phyloP scores from a whole-genome alignment of 2,797 vertebrate species.

The Scomberomorus guttatus region DNA sequence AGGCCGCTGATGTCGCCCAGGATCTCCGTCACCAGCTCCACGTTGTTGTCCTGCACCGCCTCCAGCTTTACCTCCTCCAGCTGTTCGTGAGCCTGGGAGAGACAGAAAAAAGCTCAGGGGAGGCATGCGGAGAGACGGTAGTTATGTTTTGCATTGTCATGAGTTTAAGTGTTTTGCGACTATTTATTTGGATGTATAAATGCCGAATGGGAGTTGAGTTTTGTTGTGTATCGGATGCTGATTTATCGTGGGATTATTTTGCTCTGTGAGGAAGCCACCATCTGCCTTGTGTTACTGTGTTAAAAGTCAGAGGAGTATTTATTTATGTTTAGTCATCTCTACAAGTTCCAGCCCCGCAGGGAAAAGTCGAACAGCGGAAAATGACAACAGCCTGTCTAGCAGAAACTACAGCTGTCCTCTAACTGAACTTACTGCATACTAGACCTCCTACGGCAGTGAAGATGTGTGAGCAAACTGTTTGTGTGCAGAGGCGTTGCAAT shows the following conservation, averaged over 20 bases:
- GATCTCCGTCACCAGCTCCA: constrained; percentile 97
- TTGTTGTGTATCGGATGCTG: not conserved
- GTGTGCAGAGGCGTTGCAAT: not conserved
- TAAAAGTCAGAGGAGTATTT: constrained; percentile 33
- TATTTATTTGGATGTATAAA: not conserved
- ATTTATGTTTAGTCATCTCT: constrained; percentile 25
- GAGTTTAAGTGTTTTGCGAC: not conserved
- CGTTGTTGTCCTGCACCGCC: constrained; percentile 97
- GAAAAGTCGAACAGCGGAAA: constrained; percentile 19
- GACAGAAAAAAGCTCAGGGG: constrained; percentile 32
- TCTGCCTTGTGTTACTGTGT: not conserved
- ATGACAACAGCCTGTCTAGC: constrained; percentile 36
- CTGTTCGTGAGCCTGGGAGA: constrained; percentile 91
- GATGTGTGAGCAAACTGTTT: constrained; percentile 4
- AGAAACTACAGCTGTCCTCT: constrained; percentile 35
- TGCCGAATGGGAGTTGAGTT: constrained; percentile 4
- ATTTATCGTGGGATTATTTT: not conserved
- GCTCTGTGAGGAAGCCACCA: not conserved
- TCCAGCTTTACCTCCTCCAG: constrained; percentile 97
- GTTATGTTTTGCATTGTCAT: not conserved
- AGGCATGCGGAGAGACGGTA: not conserved
- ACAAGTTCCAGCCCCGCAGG: constrained; percentile 16
- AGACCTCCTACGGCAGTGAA: constrained; percentile 20
- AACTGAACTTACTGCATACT: constrained; percentile 30
- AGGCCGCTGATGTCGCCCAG: constrained; percentile 94